phyloP scores from a whole-genome alignment of 2,888 invertebrate species.

The Platycheirus albimanus region DNA sequence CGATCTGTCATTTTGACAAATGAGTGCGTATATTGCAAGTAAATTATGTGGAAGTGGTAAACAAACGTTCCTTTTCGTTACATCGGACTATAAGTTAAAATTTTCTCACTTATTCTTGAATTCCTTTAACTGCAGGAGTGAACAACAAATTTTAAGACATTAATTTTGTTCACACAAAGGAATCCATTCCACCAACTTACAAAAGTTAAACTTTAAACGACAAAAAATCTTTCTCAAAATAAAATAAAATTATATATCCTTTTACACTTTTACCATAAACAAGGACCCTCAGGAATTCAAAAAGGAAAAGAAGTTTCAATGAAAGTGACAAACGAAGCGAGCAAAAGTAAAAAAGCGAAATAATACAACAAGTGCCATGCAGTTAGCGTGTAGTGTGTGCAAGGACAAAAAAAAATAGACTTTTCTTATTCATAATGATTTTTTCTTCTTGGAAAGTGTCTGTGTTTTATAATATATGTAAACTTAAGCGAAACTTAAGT shows the following conservation, averaged over 20 bases:
- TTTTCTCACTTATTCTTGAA: no score
- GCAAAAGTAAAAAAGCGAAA: background rate
- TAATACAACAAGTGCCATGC: background rate
- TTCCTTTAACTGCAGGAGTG: no score
- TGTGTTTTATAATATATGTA: conserved; percentile 31
- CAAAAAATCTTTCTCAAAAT: background rate
- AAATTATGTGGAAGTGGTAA: no score
- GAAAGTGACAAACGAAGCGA: conserved; percentile 3
- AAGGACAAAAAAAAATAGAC: background rate
- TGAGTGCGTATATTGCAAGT: no score
- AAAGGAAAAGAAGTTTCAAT: conserved; percentile 1
- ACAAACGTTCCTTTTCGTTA: no score
- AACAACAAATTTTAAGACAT: no score
- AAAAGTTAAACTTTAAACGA: background rate
- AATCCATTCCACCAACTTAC: no score
- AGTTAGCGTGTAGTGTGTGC: background rate
- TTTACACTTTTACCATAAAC: background rate
- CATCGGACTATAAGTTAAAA: no score
- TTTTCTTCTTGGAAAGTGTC: background rate
- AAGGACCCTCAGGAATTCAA: background rate
- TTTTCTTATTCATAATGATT: conserved; percentile 36
- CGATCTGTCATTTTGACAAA: no score
- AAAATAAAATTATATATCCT: conserved; percentile 6
- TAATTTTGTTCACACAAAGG: no score
- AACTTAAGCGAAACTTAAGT: conserved; percentile 49